Conservation (phyloP, 2,888 invertebrate genomes). For the Drosophila formosana region DNA sequence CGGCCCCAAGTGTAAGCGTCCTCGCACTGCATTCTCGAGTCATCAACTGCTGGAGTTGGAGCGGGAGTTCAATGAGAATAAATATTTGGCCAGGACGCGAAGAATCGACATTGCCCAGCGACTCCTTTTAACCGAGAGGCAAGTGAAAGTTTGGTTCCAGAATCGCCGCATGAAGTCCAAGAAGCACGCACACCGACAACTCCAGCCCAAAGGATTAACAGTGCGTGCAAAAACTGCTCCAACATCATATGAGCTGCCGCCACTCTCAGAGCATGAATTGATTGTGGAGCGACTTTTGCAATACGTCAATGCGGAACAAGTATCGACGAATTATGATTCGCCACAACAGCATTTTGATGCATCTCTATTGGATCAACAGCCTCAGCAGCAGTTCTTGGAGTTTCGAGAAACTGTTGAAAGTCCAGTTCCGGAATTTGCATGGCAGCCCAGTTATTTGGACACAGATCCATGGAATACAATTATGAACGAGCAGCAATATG, state of each 20-base stretch:
- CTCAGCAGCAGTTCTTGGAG: background rate
- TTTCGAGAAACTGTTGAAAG: background rate
- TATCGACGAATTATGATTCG: background rate
- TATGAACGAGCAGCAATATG: background rate
- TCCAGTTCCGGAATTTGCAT: background rate
- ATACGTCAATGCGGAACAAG: slow-evolving; percentile 31
- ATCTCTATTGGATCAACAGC: slow-evolving; percentile 4
- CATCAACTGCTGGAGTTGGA: slow-evolving; percentile 97
- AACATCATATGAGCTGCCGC: background rate
- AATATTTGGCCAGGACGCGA: slow-evolving; percentile 95
- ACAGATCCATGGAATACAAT: slow-evolving; percentile 5
- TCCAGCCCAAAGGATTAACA: slow-evolving; percentile 6
- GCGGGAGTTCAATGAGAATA: slow-evolving; percentile 97
- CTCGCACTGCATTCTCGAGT: slow-evolving; percentile 96
- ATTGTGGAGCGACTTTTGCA: slow-evolving; percentile 71
- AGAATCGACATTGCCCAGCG: slow-evolving; percentile 98
- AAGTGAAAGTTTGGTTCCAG: slow-evolving; percentile 95
- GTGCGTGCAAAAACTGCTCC: background rate
- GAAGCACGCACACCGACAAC: slow-evolving; percentile 48
- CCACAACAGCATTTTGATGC: slow-evolving; percentile 5
- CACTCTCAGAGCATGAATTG: slow-evolving; percentile 52
- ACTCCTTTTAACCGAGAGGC: slow-evolving; percentile 93
- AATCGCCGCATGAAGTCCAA: slow-evolving; percentile 93
- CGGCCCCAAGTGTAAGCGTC: slow-evolving; percentile 88
- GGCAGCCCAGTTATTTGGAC: slow-evolving; percentile 3